Percentiles rank a stretch among this genome's conserved stretches.
Conservation (phyloP, 2,888 invertebrate species). For the Neoitamus cyanurus region DNA sequence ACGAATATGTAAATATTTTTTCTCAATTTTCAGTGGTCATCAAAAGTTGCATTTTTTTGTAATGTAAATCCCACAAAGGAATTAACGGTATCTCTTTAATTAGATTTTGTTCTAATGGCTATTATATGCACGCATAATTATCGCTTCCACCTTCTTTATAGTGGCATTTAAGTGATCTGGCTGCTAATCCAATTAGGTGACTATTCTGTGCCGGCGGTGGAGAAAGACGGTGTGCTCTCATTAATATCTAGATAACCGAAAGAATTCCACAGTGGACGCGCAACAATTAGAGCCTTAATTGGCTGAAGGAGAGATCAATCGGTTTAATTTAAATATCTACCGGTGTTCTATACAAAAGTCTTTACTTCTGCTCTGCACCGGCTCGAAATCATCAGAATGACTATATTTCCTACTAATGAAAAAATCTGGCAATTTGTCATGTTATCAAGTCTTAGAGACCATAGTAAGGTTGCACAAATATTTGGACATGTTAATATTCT, state of each 20-base stretch:
- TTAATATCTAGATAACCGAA: not conserved
- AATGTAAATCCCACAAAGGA: not conserved
- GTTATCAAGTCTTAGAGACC: not conserved
- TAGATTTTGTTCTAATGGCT: not conserved
- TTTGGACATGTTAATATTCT: not conserved
- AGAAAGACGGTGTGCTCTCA: not conserved
- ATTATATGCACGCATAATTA: not conserved
- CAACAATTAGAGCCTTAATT: constrained; percentile 28
- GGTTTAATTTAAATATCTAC: not conserved
- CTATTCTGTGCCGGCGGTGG: not conserved
- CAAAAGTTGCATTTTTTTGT: not conserved
- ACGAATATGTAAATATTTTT: no score
- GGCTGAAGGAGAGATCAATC: constrained; percentile 21
- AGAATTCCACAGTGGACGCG: not conserved
- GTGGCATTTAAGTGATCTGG: constrained; percentile 14
- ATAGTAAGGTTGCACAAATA: not conserved
- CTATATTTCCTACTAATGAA: not conserved
- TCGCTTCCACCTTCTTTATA: not conserved
- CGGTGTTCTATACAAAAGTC: not conserved
- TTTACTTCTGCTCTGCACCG: not conserved
- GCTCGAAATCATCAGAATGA: not conserved
- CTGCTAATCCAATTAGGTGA: constrained; percentile 22
- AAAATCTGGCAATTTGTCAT: not conserved
- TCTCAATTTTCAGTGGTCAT: no score
- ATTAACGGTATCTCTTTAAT: not conserved